Base-by-base conservation (phyloP, 92 coral and sea anemone genomes). In the Montipora capitata region DNA sequence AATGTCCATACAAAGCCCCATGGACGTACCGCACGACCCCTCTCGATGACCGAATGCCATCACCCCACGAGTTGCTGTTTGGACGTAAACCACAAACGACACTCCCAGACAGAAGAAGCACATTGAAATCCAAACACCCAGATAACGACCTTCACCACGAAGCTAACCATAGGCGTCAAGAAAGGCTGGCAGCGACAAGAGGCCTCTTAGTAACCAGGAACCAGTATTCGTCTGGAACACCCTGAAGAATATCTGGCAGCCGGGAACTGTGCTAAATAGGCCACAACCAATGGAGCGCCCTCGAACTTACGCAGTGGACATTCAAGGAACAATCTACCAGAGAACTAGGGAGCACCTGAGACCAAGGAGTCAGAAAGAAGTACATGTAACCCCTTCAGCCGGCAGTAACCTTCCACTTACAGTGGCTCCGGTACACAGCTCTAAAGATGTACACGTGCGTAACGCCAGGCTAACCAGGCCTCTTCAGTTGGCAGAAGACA, bases 1-100 rank as follows among this genome's bases (percentile, higher is more conserved):
- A 91, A 43, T 88, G 92, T 63, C 89, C 94, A 1, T 82, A 81
- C 72, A 82, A 61, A 80, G 92, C 94, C 49, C 7, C 80, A 17
- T 82, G 92, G 88, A 72, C 74, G 68, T 74, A 88, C 72, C 65
- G 88, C 44, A 82, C 63, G 12, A 62, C 84, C 13, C 81, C 88
- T 73, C 38, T 15, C 75, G 44, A n/a, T 10, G 10, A 54, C 59
- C 59, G 13, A 15, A 54, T 7, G 13, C 59, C 59, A 54, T 54
- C 9, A 54, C 59, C 59, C 59, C 59, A 8, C 13, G 59, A 54
- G 12, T 54, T 54, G 13, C 10, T 54, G 12, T 4, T 54, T 20
- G 10, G 48, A 13, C 39, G 41, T 15, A 8, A 70, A 17, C 87
- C 87, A 15, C 74, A 77, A 57, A 77, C 87, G 17, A 18, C 85